phyloP scores from a whole-genome alignment of 2,113 vertebrate species.

The Anseranas semipalmata region DNA sequence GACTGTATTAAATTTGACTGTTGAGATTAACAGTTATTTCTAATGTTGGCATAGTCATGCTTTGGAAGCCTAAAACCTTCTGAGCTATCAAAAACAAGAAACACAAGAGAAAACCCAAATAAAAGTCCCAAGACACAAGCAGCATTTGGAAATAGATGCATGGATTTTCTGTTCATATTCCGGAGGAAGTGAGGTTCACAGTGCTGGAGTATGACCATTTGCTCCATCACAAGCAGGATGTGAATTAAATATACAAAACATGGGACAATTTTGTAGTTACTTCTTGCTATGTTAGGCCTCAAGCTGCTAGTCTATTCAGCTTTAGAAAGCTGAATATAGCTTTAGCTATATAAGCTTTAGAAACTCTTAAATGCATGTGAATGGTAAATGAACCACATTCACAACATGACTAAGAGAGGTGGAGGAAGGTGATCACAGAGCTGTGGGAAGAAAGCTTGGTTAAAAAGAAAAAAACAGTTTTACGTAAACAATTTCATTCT shows the following conservation, averaged over 20 bases:
- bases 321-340: no score
- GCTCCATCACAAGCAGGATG: background rate
- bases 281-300: background rate
- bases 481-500: background rate
- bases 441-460: background rate
- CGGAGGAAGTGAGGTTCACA: background rate
- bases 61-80: background rate
- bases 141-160: background rate
- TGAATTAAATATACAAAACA: background rate
- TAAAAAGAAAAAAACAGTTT: background rate
- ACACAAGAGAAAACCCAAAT: background rate
- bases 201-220: background rate
- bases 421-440: background rate
- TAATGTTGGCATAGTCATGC: background rate
- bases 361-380: background rate
- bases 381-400: background rate
- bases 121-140: background rate
- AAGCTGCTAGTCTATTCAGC: background rate
- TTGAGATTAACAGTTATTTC: background rate
- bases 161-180: background rate
- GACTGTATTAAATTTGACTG: background rate
- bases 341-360: no score
- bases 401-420: background rate
- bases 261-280: background rate
- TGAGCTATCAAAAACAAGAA: background rate